Base-by-base conservation (phyloP, 2,888 invertebrate species). In the Campoplex nolae region DNA sequence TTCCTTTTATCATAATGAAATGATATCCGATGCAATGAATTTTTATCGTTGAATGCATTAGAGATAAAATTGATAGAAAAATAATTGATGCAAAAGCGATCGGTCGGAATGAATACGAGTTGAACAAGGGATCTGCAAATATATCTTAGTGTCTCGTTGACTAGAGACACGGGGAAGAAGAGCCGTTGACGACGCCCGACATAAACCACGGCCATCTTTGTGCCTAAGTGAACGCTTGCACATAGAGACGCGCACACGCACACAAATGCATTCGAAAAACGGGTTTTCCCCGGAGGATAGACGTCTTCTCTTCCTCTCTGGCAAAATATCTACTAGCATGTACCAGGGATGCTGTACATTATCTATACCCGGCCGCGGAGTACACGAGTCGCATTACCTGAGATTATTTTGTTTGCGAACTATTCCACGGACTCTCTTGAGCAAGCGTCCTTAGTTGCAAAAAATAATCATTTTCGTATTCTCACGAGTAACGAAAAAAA, bases 191-290 rank as follows among this genome's bases (percentile, higher is more conserved):
- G 54, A 79, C 83, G 84, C 81, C 77, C 77, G 78, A 85, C 88
- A 86, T 86, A 87, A 89, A 87, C 87, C 87, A 89, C 89, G 62
- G 88, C 87, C 89, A 89, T 89, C 86, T 89, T 88, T 85, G 81
- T 81, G 74, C 62, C 67, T 18, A 38, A 42, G 51, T 23, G 81
- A 74, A 75, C 67, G 51, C 54, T 38, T 38, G 6, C 38, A 38
- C 38, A 6, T 38, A 62, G 58, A 48, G 51, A 28, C 8, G 54
- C 56, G 35, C 35, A 18, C 35, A 42, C 35, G 38, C 38, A 28
- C 45, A 62, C 54, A 51, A 18, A 67, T 73, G 75, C 54, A 70
- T 78, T 67, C 78, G 65, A 67, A 84, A 81, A 89, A 89, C 88
- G 89, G 89, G 88, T 89, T 89, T 89, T 88, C 71, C 82, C 58